A percentile compares a stretch with the other conserved stretches of the same genome.
phyloP scores from a whole-genome alignment of 2,888 invertebrate genomes.

The Stenodema calcarata region DNA sequence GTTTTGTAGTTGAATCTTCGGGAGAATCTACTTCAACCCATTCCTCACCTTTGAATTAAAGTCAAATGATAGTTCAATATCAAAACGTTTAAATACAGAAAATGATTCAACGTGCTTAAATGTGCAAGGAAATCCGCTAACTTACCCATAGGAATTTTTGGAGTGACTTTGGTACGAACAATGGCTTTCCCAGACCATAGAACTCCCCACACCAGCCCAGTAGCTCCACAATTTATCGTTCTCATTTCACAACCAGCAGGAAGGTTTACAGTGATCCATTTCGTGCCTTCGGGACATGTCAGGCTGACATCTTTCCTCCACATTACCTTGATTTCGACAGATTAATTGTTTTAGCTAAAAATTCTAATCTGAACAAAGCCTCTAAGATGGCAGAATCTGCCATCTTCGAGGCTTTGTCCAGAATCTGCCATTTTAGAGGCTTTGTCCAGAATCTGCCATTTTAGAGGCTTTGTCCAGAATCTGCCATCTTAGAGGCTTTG shows the following conservation, averaged over 20 bases:
- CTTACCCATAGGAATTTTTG: conserved; percentile 74
- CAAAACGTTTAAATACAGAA: too few species aligned
- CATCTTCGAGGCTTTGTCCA: too few species aligned
- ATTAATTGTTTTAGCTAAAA: too few species aligned
- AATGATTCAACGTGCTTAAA: background rate
- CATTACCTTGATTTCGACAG: conserved; percentile 69
- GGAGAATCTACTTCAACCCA: conserved; percentile 83
- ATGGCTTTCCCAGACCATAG: conserved; percentile 83
- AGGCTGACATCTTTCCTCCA: conserved; percentile 81
- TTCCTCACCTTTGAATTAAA: conserved; percentile 66
- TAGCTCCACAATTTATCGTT: conserved; percentile 84
- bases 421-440: too few species aligned
- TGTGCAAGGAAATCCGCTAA: background rate
- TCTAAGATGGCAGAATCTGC: too few species aligned
- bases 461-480: too few species aligned
- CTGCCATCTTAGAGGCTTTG: too few species aligned
- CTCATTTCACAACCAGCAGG: conserved; percentile 78
- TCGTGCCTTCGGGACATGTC: conserved; percentile 83
- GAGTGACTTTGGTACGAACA: conserved; percentile 81
- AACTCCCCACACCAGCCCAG: conserved; percentile 86
- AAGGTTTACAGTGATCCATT: conserved; percentile 73
- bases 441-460: too few species aligned
- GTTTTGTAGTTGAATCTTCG: conserved; percentile 69
- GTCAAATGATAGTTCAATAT: too few species aligned
- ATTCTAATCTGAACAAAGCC: too few species aligned